Evolutionary conservation across 2,888 invertebrate genomes (phyloP), one percentile per base, ranked within the genome.

Genomic region (Tetramorium bicarinatum): DNA sequence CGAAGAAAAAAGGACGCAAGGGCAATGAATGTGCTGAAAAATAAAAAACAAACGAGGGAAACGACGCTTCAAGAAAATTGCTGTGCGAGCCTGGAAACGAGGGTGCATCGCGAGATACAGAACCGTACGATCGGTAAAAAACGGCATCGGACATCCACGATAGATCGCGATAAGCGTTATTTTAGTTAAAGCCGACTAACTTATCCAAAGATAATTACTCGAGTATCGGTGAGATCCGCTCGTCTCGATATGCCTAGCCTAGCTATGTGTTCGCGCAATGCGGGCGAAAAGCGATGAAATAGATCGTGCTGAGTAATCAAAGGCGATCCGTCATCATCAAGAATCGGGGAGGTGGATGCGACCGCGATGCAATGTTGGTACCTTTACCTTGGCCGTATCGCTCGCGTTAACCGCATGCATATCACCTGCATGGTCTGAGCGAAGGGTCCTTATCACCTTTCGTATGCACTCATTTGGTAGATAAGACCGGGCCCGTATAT

Each of bases 281-380:
- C 69, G 69, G 38, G 47, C 47, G 87, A 79, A 82, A 87, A 52
- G n/a, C 61, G 71, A 82, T 82, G 81, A 87, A 91, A 89, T 92
- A 91, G 91, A 93, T 93, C 87, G 88, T 86, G 83, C 82, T 87
- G 89, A 86, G 90, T 91, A 91, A 92, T 92, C 91, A 91, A 84
- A 85, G 83, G 85, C 90, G 90, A 92, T 93, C 89, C 92, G 88
- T 92, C 92, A 92, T 92, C 91, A 89, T 93, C 92, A 89, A 85
- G 64, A 44, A 59, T 15, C 54, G 38, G 21, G 49, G 38, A 34
- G 49, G 67, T 49, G 47, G 34, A 80, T 79, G 44, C 62, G 56
- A 80, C 61, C 52, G 41, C 34, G 74, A 74, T 74, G 72, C 80
- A 62, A 52, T 29, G 79, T 54, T 18, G 29, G 41, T 47, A 77